Evolutionary conservation across 2,797 vertebrate species (phyloP).

Genomic region (Dicrostonyx torquatus): DNA sequence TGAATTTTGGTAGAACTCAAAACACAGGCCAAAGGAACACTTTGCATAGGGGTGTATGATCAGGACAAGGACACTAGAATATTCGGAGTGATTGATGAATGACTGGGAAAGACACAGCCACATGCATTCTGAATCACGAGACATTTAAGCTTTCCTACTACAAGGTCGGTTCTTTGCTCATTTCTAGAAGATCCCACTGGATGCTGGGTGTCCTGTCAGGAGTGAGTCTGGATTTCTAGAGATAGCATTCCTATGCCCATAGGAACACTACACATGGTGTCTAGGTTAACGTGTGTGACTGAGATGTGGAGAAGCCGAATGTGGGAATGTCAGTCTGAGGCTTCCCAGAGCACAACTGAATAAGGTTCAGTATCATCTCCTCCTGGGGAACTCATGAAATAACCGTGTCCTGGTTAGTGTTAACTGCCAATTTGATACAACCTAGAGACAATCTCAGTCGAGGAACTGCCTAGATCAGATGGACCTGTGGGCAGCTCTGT

Average conservation of each 20-base stretch:
- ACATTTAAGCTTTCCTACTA: slow-evolving; percentile 18
- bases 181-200: not conserved
- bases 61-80: not conserved
- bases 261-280: not conserved
- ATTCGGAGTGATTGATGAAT: not conserved
- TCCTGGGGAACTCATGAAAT: not conserved
- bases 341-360: not conserved
- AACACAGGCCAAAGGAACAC: not conserved
- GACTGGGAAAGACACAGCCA: not conserved
- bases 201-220: not conserved
- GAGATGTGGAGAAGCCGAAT: not conserved
- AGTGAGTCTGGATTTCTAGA: not conserved
- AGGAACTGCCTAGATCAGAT: not conserved
- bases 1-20: not conserved
- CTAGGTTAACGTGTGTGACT: not conserved
- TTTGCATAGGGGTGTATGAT: not conserved
- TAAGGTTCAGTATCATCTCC: not conserved
- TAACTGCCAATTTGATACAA: not conserved
- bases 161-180: not conserved
- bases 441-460: not conserved
- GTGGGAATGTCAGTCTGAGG: not conserved
- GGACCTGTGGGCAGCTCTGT: not conserved
- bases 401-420: not conserved
- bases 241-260: not conserved
- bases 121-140: not conserved